phyloP scores from a whole-genome alignment of 2,888 invertebrate genomes.

The Galerucella pusilla region DNA sequence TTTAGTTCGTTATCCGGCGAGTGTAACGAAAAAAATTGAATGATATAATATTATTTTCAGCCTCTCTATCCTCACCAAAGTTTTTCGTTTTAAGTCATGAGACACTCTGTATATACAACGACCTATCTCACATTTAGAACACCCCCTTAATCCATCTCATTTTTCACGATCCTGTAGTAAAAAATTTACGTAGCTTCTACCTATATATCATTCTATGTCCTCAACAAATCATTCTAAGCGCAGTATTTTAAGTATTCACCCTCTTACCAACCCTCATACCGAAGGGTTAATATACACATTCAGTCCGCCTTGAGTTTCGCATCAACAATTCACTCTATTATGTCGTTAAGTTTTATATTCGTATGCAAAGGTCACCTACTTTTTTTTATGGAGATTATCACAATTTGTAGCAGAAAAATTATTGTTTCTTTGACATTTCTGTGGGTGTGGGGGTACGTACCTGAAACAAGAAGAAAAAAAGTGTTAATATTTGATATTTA shows the following conservation, averaged over 20 bases:
- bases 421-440: background rate
- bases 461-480: background rate
- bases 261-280: constrained; percentile 11
- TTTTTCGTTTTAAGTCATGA: no score
- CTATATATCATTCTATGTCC: constrained; percentile 17
- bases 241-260: constrained; percentile 21
- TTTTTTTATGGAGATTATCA: background rate
- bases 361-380: constrained; percentile 1
- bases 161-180: constrained; percentile 7
- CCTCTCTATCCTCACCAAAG: no score
- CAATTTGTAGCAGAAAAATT: background rate
- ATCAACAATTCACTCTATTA: constrained; percentile 1
- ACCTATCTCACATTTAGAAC: background rate
- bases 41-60: no score
- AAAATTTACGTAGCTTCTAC: constrained; percentile 1
- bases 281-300: constrained; percentile 15
- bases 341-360: constrained; percentile 1
- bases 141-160: background rate
- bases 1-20: no score
- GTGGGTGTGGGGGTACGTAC: background rate
- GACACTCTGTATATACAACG: background rate
- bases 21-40: no score
- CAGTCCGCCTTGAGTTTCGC: background rate
- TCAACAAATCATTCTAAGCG: constrained; percentile 23
- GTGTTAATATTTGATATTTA: no score